Evolutionary conservation across 2,888 invertebrate genomes (phyloP).

Genomic region (Diarsia mendica): DNA sequence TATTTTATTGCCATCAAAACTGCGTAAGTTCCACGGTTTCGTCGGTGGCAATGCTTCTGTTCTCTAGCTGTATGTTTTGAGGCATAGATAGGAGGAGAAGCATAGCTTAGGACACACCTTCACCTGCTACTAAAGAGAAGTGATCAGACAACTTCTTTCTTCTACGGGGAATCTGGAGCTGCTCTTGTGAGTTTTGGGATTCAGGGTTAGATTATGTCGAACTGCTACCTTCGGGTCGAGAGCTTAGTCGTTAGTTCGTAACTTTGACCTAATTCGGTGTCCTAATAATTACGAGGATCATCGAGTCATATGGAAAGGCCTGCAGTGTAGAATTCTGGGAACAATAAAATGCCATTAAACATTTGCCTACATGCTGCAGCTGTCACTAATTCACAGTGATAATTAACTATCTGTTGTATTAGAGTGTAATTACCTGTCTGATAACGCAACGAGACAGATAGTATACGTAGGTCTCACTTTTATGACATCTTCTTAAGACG

Average conservation of each 20-base stretch:
- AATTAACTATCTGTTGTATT: no score
- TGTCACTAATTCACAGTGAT: slow-evolving; percentile 4
- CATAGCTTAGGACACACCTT: neutral
- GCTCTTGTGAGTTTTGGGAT: no score
- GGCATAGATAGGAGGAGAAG: neutral
- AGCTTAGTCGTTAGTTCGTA: no score
- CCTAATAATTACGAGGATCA: neutral
- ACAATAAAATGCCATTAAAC: neutral
- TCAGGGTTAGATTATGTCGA: neutral
- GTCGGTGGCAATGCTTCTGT: no score
- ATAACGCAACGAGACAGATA: neutral
- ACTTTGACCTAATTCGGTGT: no score
- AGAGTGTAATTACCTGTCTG: slow-evolving; percentile 9
- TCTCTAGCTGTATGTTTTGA: neutral
- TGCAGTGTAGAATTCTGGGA: neutral
- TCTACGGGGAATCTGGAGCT: neutral
- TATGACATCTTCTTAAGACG: neutral
- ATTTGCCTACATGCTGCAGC: neutral
- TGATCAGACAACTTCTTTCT: neutral
- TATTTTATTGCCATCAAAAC: neutral
- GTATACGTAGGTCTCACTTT: neutral
- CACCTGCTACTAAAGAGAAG: neutral
- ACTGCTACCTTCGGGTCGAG: neutral
- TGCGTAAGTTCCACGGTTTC: neutral
- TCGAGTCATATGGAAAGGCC: neutral